Evolutionary conservation across 2,888 invertebrate species (phyloP), one percentile per base, ranked within the genome.

Genomic region (Lasioglossum vierecki): DNA sequence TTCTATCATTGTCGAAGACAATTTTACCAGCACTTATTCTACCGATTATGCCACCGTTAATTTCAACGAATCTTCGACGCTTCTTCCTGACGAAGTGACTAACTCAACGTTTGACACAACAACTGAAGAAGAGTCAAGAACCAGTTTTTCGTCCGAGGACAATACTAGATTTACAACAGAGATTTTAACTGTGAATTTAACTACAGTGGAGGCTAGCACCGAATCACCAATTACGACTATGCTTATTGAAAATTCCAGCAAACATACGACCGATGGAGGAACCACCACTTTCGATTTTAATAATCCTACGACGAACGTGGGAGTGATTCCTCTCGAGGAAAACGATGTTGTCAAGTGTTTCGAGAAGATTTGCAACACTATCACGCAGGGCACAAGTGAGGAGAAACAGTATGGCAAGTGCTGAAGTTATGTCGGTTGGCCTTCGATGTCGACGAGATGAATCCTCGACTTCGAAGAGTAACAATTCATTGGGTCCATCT

Each of bases 341-440:
- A 30, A 79, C 0, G 70, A 77, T 11, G 66, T 60, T 8, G 13
- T 91, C 2, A 88, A 77, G 13, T 94, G 94, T 76, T 93, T 88
- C 70, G 91, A 93, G 76, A 90, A 86, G 39, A 66, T 91, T 15
- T 94, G 94, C 80, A 89, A 78, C 1, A 88, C 75, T 3, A 74
- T 83, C 8, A 78, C 84, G 2, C 78, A 83, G 15, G 85, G 87
- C 44, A 86, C 82, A 78, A 84, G 89, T 88, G 80, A 26, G 46
- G 26, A 39, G 35, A 87, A 79, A 30, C 72, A 8, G 87, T 88
- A 70, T 63, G 88, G 11, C 83, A 39, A 68, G 9, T 15, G 9
- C 4, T 35, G 68, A 39, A 68, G 35, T 39, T 68, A 0, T 60
- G 41, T 6, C 39, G 15, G 26, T 22, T 60, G 26, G 0, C 3